Percentiles rank a stretch among this genome's conserved stretches.
These are phyloP conservation scores for Labeo calbasu DNA, from an alignment of 2,797 vertebrate genomes.

Conservation along the genomic window DNA sequence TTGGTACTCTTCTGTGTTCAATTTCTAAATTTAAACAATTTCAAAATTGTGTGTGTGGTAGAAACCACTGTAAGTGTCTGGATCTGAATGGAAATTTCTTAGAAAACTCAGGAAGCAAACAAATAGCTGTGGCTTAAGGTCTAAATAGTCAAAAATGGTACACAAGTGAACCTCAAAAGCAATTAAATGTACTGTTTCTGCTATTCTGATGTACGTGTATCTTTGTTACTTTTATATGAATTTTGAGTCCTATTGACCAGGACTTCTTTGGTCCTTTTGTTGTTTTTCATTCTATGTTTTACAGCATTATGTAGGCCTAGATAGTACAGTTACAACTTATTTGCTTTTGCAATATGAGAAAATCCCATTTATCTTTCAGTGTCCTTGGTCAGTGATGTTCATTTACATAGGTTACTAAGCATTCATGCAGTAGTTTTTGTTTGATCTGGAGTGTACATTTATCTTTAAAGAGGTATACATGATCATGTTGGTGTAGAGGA, in stretches of 20 bases:
- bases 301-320: not conserved
- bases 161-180: conserved; percentile 29
- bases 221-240: conserved; percentile 27
- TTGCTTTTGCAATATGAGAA: conserved; percentile 15
- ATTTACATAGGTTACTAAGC: conserved; percentile 33
- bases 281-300: conserved; percentile 8
- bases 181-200: conserved; percentile 18
- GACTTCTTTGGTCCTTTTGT: conserved; percentile 11
- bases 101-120: conserved; percentile 72
- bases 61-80: conserved; percentile 25
- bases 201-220: conserved; percentile 20
- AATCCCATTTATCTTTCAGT: conserved; percentile 7
- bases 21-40: not conserved
- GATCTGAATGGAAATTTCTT: conserved; percentile 13
- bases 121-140: conserved; percentile 42
- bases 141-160: conserved; percentile 16
- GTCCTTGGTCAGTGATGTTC: conserved; percentile 27
- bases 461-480: conserved; percentile 30
- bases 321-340: conserved; percentile 23
- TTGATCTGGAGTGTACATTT: conserved; percentile 31
- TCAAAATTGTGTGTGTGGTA: not conserved
- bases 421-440: conserved; percentile 24
- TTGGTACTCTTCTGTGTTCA: not conserved
- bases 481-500: not conserved
- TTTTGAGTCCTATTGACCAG: conserved; percentile 35